Conservation (phyloP, 2,113 vertebrate species). For the Protomyctophum bolini region DNA sequence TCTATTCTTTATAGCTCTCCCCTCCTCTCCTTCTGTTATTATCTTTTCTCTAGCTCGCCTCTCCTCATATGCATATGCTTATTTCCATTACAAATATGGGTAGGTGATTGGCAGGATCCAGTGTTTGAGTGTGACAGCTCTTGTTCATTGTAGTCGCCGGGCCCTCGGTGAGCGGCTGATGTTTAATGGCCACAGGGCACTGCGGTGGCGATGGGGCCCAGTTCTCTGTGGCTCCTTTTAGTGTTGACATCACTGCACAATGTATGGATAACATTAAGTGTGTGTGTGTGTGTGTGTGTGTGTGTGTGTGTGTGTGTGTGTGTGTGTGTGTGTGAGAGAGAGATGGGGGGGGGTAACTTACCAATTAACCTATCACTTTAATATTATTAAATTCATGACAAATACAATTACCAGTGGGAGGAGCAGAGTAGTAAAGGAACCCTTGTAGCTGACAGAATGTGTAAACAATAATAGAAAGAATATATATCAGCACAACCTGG, state of each 20-base stretch:
- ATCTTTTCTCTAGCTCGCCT: background rate
- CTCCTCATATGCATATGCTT: slow-evolving; percentile 24
- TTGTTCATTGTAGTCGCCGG: slow-evolving; percentile 64
- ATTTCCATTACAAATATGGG: slow-evolving; percentile 61
- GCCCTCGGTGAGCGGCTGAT: slow-evolving; percentile 66
- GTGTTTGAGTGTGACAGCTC: slow-evolving; percentile 68
- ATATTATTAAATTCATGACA: too few species aligned
- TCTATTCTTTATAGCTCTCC: slow-evolving; percentile 11
- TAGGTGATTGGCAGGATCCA: slow-evolving; percentile 67
- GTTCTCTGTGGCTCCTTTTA: slow-evolving; percentile 36
- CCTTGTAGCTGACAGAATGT: too few species aligned
- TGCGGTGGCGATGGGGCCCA: slow-evolving; percentile 34
- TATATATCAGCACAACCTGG: too few species aligned
- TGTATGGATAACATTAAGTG: slow-evolving; percentile 29
- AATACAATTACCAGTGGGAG: too few species aligned
- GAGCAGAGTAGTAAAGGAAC: too few species aligned
- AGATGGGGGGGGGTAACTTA: slow-evolving; percentile 24
- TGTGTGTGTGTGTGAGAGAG: slow-evolving; percentile 21
- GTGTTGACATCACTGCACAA: slow-evolving; percentile 16
- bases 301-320: slow-evolving; percentile 3
- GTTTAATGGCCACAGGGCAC: slow-evolving; percentile 51
- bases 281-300: slow-evolving; percentile 21
- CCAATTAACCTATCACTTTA: slow-evolving; percentile 4
- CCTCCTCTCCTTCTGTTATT: slow-evolving; percentile 6
- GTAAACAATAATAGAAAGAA: too few species aligned